Evolutionary conservation across 2,113 vertebrate species (phyloP), one percentile per base, ranked within the genome.

Genomic region (Mugil cephalus): DNA sequence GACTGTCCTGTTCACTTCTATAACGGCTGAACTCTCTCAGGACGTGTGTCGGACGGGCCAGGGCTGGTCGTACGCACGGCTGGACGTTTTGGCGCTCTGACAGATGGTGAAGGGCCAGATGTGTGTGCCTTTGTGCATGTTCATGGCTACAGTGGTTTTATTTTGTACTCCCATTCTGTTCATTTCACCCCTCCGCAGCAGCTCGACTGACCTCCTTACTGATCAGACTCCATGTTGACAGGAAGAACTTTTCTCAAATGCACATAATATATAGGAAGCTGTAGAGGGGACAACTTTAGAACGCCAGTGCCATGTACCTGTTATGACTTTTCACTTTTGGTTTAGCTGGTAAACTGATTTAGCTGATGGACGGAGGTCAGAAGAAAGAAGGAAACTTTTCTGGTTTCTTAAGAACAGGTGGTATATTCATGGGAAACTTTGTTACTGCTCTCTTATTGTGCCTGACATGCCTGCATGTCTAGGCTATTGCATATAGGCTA

Each of bases 51-150:
- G 68, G 78, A 59, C 75, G 75, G 79, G 64, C 46, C 43, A 19
- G 15, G 24, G 17, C 58, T 65, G 67, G 71, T 77, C 69, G 59
- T 58, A 82, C 8, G 61, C 82, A 74, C 42, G 24, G 68, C 63
- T 86, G 79, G 64, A 65, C 77, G 74, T 67, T 84, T 71, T 47
- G 75, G 69, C 70, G 77, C 19, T 61, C 63, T 83, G 87, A 36
- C 83, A 87, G 62, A 70, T 79, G 87, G 78, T 86, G 55, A 67
- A 64, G 6, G 58, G 79, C 82, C 77, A 90, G 71, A 18, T 83
- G 50, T 74, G 58, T 76, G 58, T 65, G 50, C 60, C 8, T 73
- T 62, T 62, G 54, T 30, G 35, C 13, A 3, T 67, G 61, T 52
- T 38, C 34, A 34, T 40, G 51, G 36, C 14, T 18, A 50, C 40